Evolutionary conservation across 2,797 vertebrate species (phyloP).

Genomic region (Anniella stebbinsi): DNA sequence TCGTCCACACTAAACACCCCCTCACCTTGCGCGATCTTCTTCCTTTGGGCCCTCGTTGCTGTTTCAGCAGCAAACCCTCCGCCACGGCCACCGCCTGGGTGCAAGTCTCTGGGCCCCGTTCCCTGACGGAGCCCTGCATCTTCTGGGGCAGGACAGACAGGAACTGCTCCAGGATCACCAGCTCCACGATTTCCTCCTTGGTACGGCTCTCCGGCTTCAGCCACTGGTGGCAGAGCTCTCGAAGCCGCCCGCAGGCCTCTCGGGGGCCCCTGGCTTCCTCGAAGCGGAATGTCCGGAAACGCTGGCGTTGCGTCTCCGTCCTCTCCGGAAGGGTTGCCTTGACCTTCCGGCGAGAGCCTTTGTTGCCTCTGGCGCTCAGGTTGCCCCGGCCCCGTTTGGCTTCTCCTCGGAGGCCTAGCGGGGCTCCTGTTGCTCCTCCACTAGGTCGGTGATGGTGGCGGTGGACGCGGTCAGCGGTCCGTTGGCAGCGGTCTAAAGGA

Average conservation of each 20-base stretch:
- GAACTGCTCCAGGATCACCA: not conserved
- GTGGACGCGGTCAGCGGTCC: not conserved
- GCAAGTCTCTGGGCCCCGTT: no score
- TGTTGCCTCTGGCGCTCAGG: not conserved
- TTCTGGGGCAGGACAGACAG: no score
- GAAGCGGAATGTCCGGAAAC: not conserved
- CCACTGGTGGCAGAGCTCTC: not conserved
- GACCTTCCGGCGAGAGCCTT: not conserved
- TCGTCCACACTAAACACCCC: not conserved
- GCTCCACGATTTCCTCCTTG: slow-evolving; percentile 9
- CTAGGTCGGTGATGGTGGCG: not conserved
- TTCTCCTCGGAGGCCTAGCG: not conserved
- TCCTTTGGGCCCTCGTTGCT: not conserved
- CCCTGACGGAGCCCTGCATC: no score
- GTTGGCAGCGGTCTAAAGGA: not conserved
- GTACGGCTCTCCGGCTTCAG: not conserved
- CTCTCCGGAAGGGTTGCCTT: not conserved
- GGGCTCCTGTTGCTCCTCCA: not conserved
- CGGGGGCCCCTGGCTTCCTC: not conserved
- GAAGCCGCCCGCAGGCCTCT: not conserved
- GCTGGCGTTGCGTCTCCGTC: not conserved
- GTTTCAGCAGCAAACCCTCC: not conserved
- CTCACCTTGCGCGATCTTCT: not conserved
- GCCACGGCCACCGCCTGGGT: no score
- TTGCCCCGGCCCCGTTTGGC: not conserved